Evolutionary conservation across 2,797 vertebrate genomes (phyloP), one percentile per base, ranked within the genome.

Genomic region (Onychomys arenicola): DNA sequence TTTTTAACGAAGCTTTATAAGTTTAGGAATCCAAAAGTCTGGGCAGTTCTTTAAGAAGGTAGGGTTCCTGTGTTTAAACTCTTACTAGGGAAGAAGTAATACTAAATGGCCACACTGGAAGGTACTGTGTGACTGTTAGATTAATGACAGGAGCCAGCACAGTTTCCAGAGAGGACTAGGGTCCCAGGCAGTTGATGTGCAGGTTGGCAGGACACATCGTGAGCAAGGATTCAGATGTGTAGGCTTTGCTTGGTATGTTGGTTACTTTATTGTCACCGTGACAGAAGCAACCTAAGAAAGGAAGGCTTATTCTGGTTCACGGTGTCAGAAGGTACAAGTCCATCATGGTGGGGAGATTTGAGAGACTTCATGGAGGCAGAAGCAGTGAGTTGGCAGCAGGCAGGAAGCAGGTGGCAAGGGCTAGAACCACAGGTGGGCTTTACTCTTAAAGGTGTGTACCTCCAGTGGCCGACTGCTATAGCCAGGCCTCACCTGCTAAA

Each of bases 11-110:
- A 76, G 9, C 46, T 91, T 93, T 94, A 73, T 43, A 95, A 86
- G 67, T 96, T 93, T 27, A 90, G 34, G 77, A 95, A 96, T 82
- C 17, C 40, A 80, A 88, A 92, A 83, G 1, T 85, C 82, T 91
- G 37, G 49, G 63, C 69, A 88, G 67, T 95, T 96, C 27, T 82
- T 52, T 94, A 88, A 88, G 9, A 91, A 97, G 67, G n/a, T 57
- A 89, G 63, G 49, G 25, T 77, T 95, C 11, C 29, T 96, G 2
- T 37, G 23, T 52, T 46, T 90, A 82, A 93, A 29, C 6, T 84
- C 34, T 93, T 96, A 49, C 46, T 86, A 1, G 8, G 12, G 16
- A n/a, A 94, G 89, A 90, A 55, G 3, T 85, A 93, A 63, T n/a
- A 75, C 5, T 85, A 25, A 86, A n/a, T 90, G 57, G 37, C 67